Base-by-base conservation (phyloP, 2,888 invertebrate genomes). In the Monopis laevigella region DNA sequence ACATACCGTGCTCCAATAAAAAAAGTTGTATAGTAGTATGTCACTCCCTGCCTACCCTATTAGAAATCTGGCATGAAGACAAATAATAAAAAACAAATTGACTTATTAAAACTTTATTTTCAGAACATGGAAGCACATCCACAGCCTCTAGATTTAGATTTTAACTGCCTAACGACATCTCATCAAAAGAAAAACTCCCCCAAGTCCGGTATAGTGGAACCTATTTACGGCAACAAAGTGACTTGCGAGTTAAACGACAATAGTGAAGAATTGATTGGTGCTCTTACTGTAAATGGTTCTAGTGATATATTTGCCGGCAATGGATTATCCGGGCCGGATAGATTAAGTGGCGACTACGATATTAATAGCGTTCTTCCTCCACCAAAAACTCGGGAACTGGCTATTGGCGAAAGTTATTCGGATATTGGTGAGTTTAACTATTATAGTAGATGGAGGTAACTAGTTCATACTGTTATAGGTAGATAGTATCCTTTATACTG, bases 391-490 rank as follows among this genome's bases (percentile, higher is more conserved):
- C 55, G 82, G 38, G 82, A 82, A 53, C 52, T 81, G n/a, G 82
- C 82, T 2, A 82, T 82, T 41, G 82, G 82, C 30, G 82, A 82
- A 51, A 82, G 81, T 54, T 82, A 81, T 54, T 80, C 81, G 2
- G 82, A 82, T 63, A 78, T 82, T 43, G 82, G 82, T 81, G 52
- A 67, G 66, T n/a, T n/a, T n/a, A n/a, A n/a, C n/a, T n/a, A n/a
- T n/a, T n/a, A n/a, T n/a, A n/a, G n/a, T n/a, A n/a, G n/a, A n/a
- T n/a, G n/a, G n/a, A n/a, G n/a, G n/a, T n/a, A n/a, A n/a, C n/a
- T n/a, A n/a, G n/a, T n/a, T n/a, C n/a, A n/a, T n/a, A n/a, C n/a
- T n/a, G n/a, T n/a, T n/a, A n/a, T n/a, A n/a, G n/a, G n/a, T n/a
- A n/a, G n/a, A n/a, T n/a, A n/a, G n/a, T n/a, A n/a, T n/a, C n/a